Evolutionary conservation across 1,140 invertebrate genomes (phyloP), one percentile per base, ranked within the genome.

Genomic region (Trichogramma pretiosum): DNA sequence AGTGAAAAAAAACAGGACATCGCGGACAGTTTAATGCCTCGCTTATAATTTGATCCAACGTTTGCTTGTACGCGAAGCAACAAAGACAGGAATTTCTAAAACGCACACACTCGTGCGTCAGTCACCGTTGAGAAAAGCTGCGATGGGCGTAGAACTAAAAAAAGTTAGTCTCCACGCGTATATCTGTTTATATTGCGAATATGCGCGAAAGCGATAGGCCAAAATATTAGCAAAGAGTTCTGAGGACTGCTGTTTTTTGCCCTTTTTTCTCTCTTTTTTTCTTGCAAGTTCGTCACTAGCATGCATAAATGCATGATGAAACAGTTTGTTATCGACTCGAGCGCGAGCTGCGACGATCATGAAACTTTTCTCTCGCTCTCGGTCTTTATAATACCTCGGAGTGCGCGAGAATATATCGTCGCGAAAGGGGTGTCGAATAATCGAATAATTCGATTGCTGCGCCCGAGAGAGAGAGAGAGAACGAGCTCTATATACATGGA

Each of bases 1-100:
- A 7, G 5, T 28, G 5, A 5, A 28, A 48, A 66, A 68, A 67
- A 61, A 56, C 61, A 65, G 68, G 66, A 68, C 67, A 68, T 67
- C 53, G 66, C 56, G 57, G 66, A 68, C 66, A 68, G 64, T 67
- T 70, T 70, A 68, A 70, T 68, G 58, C 48, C 58, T 59, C 48
- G 50, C 53, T n/a, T n/a, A n/a, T n/a, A n/a, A n/a, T n/a, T n/a
- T n/a, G n/a, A n/a, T n/a, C n/a, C n/a, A n/a, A 19, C 26, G 2
- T 14, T 13, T 10, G 21, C 24, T 2, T 24, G n/a, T 14, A 17
- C 30, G 23, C 26, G 13, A 21, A 16, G 54, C 60, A 28, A 28
- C 24, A 11, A 28, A 28, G 5, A 28, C 24, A 11, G 5, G 24
- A 28, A 7, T 28, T 28, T 28, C n/a, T n/a, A n/a, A n/a, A n/a